Evolutionary conservation across 2,797 vertebrate species (phyloP), one percentile per base, ranked within the genome.

Genomic region (Thunnus albacares): DNA sequence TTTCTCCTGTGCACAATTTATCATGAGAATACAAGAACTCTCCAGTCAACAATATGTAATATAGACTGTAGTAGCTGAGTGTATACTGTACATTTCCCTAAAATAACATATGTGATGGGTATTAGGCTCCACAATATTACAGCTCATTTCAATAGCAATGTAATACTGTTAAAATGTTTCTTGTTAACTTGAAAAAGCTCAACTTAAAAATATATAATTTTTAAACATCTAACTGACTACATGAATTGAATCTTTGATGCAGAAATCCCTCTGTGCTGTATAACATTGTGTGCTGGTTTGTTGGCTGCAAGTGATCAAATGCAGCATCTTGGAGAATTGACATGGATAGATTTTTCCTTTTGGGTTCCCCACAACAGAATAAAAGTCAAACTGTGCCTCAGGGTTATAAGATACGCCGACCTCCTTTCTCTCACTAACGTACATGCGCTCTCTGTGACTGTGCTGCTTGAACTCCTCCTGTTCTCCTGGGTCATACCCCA

Each of bases 321-420:
- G 73, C 72, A 67, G 68, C 63, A 38, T 71, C 67, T 74, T 14
- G 28, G 5, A 49, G 26, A 49, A 38, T 15, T 35, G 58, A 67
- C 75, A 38, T 6, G 35, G 33, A 2, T 35, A 14, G 45, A 60
- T 20, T 61, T 47, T 43, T 67, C 57, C 67, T 73, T 71, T 43
- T 11, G 43, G 49, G 18, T 38, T 47, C 55, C 22, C 20, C 75
- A 43, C 67, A 52, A 43, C 77, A 72, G 79, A 76, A 52, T 61
- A 71, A 47, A 86, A 82, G 79, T 83, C 81, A 72, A 82, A 72
- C 72, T 68, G 71, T 7, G 84, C 84, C 80, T 75, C 18, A 1
- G 75, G 45, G 83, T 67, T 45, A n/a, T 45, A n/a, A 70, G 30
- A 67, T 55, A 35, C 4, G 14, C 30, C 20, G 45, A 75, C 61